phyloP scores from a whole-genome alignment of 2,888 invertebrate species.

The Conistra vaccinii region DNA sequence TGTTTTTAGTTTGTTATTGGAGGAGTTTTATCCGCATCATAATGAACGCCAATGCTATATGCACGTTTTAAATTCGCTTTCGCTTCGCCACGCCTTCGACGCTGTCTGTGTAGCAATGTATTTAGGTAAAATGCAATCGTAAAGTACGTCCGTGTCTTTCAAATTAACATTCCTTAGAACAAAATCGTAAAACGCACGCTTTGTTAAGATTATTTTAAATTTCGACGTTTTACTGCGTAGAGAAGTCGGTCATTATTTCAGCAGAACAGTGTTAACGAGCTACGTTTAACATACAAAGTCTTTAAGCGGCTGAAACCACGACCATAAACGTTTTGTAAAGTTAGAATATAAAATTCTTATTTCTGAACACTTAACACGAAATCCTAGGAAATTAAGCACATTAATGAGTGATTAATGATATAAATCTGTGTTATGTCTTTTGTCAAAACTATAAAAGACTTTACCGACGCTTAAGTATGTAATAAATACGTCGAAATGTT shows the following conservation, averaged over 20 bases:
- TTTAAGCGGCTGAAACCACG: not conserved
- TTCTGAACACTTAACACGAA: constrained; percentile 22
- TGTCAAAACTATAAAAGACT: constrained; percentile 38
- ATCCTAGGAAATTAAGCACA: constrained; percentile 21
- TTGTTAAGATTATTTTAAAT: constrained; percentile 23
- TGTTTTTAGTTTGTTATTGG: constrained; percentile 7
- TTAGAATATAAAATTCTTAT: not conserved
- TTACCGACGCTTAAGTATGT: constrained; percentile 8
- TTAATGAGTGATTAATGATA: constrained; percentile 22
- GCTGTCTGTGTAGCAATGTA: constrained; percentile 1
- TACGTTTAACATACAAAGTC: constrained; percentile 2
- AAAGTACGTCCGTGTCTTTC: constrained; percentile 3
- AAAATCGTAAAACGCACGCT: constrained; percentile 21
- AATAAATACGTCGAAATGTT: constrained; percentile 37
- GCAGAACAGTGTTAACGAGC: constrained; percentile 9
- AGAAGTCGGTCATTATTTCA: constrained; percentile 19
- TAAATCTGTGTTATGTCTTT: constrained; percentile 34
- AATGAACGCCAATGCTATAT: not conserved
- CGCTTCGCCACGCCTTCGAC: not conserved
- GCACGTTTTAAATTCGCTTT: constrained; percentile 15
- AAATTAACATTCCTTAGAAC: constrained; percentile 23
- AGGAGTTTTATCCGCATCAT: not conserved
- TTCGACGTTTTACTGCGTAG: constrained; percentile 12
- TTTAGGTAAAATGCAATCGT: constrained; percentile 12
- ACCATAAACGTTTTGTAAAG: constrained; percentile 1